Conservation (phyloP, 2,113 vertebrate genomes). For the Azemiops feae region DNA sequence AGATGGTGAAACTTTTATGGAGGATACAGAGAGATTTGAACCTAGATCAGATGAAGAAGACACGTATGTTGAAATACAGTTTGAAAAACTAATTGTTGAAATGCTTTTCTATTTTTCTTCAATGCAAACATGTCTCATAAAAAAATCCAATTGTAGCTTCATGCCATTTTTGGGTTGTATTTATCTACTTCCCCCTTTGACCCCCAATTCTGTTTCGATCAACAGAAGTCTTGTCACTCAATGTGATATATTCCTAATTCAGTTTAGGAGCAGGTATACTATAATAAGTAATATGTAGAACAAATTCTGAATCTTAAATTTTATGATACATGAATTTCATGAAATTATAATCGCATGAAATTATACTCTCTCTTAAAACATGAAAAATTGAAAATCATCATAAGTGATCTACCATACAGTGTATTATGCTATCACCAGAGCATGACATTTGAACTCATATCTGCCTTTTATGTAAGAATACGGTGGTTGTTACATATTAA, state of each 20-base stretch:
- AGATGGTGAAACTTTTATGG: constrained; percentile 71
- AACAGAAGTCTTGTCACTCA: neutral
- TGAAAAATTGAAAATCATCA: neutral
- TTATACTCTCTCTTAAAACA: neutral
- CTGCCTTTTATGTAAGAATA: neutral
- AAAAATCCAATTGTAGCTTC: neutral
- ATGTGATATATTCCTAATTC: neutral
- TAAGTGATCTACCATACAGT: neutral
- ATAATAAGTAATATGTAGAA: neutral
- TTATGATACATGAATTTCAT: neutral
- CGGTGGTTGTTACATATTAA: neutral
- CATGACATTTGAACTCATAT: neutral
- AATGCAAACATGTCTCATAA: neutral
- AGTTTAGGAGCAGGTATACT: neutral
- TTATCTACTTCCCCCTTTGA: neutral
- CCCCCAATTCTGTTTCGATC: neutral
- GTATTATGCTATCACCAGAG: neutral
- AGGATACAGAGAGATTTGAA: constrained; percentile 76
- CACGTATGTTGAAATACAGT: constrained; percentile 76
- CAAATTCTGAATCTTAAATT: neutral
- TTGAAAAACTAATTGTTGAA: neutral
- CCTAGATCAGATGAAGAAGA: constrained; percentile 88
- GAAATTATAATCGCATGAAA: too few relatives aligned
- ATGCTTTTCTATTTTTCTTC: neutral
- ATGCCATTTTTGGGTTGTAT: constrained; percentile 12